These are phyloP conservation scores for Callaeas wilsoni DNA, from an alignment of 2,113 vertebrate genomes.

Conservation along the genomic window DNA sequence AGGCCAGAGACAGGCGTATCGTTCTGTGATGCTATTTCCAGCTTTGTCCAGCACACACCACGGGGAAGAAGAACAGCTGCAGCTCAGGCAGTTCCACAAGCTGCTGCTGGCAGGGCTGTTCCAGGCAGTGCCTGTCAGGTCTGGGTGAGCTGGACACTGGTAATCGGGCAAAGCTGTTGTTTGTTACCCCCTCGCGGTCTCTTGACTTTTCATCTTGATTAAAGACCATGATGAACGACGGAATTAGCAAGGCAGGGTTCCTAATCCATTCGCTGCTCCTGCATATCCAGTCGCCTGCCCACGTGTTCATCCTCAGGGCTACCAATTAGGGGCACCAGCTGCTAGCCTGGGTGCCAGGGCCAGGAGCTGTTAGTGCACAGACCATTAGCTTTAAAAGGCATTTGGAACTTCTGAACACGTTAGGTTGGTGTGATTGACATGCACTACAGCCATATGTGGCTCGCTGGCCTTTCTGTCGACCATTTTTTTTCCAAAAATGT, in stretches of 20 bases:
- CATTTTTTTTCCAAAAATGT: neutral
- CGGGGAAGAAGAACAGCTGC: conserved; percentile 14
- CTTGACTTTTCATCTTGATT: conserved; percentile 63
- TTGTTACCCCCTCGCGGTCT: neutral
- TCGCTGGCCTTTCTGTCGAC: neutral
- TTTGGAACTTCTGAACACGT: conserved; percentile 46
- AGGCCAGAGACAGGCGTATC: neutral
- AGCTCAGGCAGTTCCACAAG: neutral
- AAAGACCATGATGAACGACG: conserved; percentile 13
- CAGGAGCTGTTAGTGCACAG: conserved; percentile 63
- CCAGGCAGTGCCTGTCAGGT: neutral
- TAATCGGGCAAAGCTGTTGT: neutral
- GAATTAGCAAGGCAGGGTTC: conserved; percentile 43
- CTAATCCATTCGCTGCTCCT: neutral
- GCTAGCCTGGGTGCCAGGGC: conserved; percentile 54
- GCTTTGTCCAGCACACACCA: neutral
- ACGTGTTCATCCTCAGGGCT: conserved; percentile 27
- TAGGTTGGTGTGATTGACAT: conserved; percentile 26
- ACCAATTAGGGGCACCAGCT: conserved; percentile 71
- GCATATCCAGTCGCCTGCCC: neutral
- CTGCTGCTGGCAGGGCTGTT: neutral
- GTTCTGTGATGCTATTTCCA: conserved; percentile 1
- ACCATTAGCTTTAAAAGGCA: conserved; percentile 68
- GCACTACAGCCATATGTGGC: conserved; percentile 17
- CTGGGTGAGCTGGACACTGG: neutral